Conservation (phyloP, 2,888 invertebrate genomes). For the Fragum whitleyi region DNA sequence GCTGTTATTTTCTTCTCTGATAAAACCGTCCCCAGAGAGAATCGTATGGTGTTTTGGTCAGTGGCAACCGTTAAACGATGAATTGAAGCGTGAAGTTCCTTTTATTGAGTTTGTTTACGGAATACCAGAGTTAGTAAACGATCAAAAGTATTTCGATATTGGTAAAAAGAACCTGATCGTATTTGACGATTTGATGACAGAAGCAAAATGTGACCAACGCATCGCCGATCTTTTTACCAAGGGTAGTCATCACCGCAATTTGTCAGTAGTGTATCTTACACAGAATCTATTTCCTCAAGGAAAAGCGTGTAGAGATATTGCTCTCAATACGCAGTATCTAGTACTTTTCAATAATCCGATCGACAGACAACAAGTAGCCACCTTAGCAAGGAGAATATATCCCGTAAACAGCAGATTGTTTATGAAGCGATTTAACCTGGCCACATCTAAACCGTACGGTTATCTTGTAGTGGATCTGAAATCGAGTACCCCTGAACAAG, state of each 20-base stretch:
- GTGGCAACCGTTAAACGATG: slow-evolving; percentile 30
- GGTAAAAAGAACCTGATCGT: slow-evolving; percentile 19
- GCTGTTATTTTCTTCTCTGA: neutral
- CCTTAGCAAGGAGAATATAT: no score
- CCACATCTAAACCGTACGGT: neutral
- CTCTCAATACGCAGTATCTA: slow-evolving; percentile 30
- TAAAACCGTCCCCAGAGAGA: slow-evolving; percentile 23
- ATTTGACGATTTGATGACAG: no score
- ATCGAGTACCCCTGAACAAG: no score
- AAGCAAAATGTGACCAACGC: slow-evolving; percentile 35
- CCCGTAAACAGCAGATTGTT: no score
- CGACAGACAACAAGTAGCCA: slow-evolving; percentile 35
- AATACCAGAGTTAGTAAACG: slow-evolving; percentile 25
- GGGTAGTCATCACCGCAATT: slow-evolving; percentile 26
- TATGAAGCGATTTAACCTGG: no score
- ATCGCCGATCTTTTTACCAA: slow-evolving; percentile 41
- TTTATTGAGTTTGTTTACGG: slow-evolving; percentile 6
- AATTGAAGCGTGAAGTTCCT: neutral
- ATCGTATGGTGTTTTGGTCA: slow-evolving; percentile 43
- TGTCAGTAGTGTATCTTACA: slow-evolving; percentile 25
- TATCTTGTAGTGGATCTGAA: slow-evolving; percentile 7
- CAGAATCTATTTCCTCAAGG: slow-evolving; percentile 32
- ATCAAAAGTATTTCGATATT: neutral
- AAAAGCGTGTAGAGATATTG: slow-evolving; percentile 39
- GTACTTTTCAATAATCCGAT: slow-evolving; percentile 37